A percentile compares a stretch with the other conserved stretches of the same genome.
Conservation (phyloP, 2,797 vertebrate genomes). For the Pteropus rufus region DNA sequence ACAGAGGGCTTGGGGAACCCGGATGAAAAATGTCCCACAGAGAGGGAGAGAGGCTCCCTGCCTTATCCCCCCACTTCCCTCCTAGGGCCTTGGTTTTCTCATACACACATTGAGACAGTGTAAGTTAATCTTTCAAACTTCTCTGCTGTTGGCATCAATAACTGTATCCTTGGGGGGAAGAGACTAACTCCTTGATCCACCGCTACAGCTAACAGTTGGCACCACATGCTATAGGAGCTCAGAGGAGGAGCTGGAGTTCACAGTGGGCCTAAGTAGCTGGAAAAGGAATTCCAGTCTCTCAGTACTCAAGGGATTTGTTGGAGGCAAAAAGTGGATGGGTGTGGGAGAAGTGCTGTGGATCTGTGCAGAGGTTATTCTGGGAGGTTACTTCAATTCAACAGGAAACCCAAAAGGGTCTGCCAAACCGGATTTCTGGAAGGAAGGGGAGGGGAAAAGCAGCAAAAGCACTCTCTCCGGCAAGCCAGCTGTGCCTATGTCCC, state of each 20-base stretch:
- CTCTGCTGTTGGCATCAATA: neutral
- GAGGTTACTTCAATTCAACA: neutral
- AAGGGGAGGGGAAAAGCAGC: slow-evolving; percentile 38
- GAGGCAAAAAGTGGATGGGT: neutral
- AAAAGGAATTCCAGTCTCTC: neutral
- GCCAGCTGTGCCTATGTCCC: neutral
- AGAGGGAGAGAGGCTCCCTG: neutral
- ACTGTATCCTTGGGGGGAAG: neutral
- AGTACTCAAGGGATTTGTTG: neutral
- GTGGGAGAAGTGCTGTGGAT: neutral
- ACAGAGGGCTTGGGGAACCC: neutral
- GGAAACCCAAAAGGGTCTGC: slow-evolving; percentile 25
- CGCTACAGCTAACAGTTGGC: neutral
- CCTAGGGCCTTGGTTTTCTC: neutral
- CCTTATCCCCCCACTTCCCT: neutral
- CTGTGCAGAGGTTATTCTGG: neutral
- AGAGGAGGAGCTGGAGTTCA: neutral
- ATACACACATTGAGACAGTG: neutral
- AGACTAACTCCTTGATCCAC: neutral
- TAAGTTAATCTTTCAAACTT: neutral
- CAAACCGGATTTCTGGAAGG: slow-evolving; percentile 55
- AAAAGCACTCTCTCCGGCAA: neutral
- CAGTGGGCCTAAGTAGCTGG: neutral
- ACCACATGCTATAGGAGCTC: neutral
- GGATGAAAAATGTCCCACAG: neutral